These are phyloP conservation scores for Phylloscopus collybita DNA, from an alignment of 2,797 vertebrate genomes.

Conservation along the genomic window DNA sequence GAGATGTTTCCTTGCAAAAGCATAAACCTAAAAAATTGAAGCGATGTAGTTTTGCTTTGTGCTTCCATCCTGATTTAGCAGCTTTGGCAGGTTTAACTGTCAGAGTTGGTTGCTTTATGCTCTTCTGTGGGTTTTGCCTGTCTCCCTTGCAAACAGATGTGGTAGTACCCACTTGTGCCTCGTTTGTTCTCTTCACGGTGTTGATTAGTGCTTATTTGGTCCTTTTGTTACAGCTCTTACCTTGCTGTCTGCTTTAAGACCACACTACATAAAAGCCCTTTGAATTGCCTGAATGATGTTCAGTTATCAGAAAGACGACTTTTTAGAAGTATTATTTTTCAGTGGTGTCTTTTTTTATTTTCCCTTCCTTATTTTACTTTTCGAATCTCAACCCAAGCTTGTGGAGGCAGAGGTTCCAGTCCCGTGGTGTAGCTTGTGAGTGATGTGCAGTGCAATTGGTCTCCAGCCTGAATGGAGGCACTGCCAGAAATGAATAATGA, in stretches of 20 bases:
- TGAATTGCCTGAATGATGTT: not conserved
- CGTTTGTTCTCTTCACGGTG: not conserved
- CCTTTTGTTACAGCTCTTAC: not conserved
- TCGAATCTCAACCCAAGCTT: not conserved
- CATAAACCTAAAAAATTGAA: not conserved
- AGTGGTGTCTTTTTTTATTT: not conserved
- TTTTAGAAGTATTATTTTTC: not conserved
- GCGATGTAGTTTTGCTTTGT: not conserved
- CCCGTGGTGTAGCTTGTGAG: not conserved
- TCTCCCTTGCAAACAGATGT: not conserved
- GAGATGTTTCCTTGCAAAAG: not conserved
- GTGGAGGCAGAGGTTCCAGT: not conserved
- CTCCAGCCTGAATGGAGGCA: not conserved
- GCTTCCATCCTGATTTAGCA: not conserved
- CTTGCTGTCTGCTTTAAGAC: not conserved
- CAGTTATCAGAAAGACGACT: not conserved
- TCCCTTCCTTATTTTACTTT: not conserved
- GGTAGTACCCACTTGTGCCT: not conserved
- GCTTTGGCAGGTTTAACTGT: not conserved
- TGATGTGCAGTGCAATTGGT: not conserved
- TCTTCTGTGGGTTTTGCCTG: not conserved
- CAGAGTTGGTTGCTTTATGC: not conserved
- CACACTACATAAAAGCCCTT: not conserved
- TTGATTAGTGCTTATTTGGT: not conserved
- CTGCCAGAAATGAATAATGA: not conserved